Percentiles rank a stretch among this genome's conserved stretches.
Evolutionary conservation across 1,140 invertebrate genomes (phyloP).

Genomic region (Drosophila varians): DNA sequence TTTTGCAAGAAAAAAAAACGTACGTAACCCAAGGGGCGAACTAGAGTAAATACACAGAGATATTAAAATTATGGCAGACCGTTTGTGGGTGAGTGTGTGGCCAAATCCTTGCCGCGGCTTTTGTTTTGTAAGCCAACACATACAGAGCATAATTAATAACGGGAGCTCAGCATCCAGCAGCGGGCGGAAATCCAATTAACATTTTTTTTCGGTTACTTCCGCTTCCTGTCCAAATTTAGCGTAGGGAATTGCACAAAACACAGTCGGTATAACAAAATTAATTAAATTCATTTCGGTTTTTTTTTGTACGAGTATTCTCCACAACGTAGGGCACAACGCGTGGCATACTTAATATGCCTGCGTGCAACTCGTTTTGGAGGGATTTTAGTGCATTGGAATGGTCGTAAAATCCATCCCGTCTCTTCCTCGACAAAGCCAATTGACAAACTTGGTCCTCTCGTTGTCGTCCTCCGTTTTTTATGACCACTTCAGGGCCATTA

Average conservation of each 20-base stretch:
- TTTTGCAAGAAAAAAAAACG: slow-evolving; percentile 20
- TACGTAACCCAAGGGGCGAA: slow-evolving; percentile 28
- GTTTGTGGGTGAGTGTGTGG: slow-evolving; percentile 7
- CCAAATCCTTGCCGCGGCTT: neutral
- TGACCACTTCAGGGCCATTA: slow-evolving; percentile 43
- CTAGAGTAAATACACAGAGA: slow-evolving; percentile 34
- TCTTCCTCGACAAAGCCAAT: slow-evolving; percentile 21
- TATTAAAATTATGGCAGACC: slow-evolving; percentile 41
- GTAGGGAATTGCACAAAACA: slow-evolving; percentile 19
- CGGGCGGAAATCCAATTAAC: slow-evolving; percentile 72
- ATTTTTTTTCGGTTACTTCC: slow-evolving; percentile 64
- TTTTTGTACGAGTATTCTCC: neutral
- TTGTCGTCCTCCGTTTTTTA: slow-evolving; percentile 53
- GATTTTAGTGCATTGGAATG: slow-evolving; percentile 59
- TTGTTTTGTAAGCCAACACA: slow-evolving; percentile 35
- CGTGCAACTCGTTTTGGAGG: slow-evolving; percentile 40
- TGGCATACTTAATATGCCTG: slow-evolving; percentile 66
- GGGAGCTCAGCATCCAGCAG: slow-evolving; percentile 10
- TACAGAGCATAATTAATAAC: slow-evolving; percentile 52
- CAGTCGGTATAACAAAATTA: slow-evolving; percentile 23
- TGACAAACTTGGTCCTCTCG: slow-evolving; percentile 50
- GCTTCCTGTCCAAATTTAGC: slow-evolving; percentile 41
- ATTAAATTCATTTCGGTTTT: slow-evolving; percentile 37
- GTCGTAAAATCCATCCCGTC: slow-evolving; percentile 47
- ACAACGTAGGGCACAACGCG: slow-evolving; percentile 44